Evolutionary conservation across 2,797 vertebrate species (phyloP).

Genomic region (Paguma larvata): DNA sequence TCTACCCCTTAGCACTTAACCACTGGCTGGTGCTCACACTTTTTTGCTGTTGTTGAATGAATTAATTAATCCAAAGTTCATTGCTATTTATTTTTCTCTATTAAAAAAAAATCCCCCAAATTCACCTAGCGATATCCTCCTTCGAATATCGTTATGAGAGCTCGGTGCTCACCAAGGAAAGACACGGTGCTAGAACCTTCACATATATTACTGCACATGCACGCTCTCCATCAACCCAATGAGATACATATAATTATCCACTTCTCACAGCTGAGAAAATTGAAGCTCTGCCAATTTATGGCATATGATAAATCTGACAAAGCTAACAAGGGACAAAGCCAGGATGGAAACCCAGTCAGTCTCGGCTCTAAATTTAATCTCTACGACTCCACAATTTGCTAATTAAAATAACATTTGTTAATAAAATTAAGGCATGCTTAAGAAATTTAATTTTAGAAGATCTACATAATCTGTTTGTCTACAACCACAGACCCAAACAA

Average conservation of each 20-base stretch:
- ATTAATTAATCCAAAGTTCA: background rate
- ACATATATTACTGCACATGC: no score
- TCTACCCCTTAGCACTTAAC: background rate
- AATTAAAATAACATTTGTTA: background rate
- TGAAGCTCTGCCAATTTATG: background rate
- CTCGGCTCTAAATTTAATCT: constrained; percentile 8
- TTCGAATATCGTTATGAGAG: background rate
- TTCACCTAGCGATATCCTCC: background rate
- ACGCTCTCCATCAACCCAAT: background rate
- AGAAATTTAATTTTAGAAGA: constrained; percentile 2
- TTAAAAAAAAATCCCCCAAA: background rate
- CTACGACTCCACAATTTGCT: background rate
- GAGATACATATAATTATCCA: background rate
- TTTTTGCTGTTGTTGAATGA: background rate
- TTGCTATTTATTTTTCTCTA: background rate
- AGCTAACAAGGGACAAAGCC: background rate
- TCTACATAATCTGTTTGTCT: background rate
- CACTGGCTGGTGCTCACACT: background rate
- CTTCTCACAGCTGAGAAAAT: background rate
- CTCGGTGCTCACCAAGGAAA: background rate
- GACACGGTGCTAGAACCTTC: background rate
- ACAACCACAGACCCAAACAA: background rate
- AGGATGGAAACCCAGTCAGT: background rate
- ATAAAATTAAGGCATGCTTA: background rate
- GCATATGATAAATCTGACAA: background rate